Evolutionary conservation across 1,140 invertebrate species (phyloP), one percentile per base, ranked within the genome.

Genomic region (Sarcophaga bullata): DNA sequence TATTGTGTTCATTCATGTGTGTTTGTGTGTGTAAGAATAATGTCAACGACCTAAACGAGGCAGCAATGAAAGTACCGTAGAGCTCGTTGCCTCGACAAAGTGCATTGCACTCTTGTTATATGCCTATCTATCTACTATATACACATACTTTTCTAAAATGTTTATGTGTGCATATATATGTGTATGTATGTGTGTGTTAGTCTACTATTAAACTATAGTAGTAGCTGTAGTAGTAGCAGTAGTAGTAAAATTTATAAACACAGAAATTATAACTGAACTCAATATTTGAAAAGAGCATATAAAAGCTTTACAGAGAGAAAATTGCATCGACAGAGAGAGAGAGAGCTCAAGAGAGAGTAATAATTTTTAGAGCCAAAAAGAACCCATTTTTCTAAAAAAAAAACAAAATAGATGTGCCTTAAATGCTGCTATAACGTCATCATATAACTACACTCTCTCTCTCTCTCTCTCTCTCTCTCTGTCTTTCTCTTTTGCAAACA

Each of bases 21-120:
- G 54, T 25, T 19, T 68, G 62, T 8, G 17, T 62, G n/a, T 62
- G 15, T n/a, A 7, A 52, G 8, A 17, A 15, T 37, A 37, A 50
- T 62, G 80, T 80, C 80, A 80, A 52, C 80, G 80, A 80, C 80
- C 80, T 80, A 49, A 76, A 50, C 73, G 48, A 76, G 11, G 50
- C 80, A 80, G 54, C 80, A 80, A 80, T 58, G 80, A 80, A 80
- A 80, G 80, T 76, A 76, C 73, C 73, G 73, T 50, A 76, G 48
- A 76, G 48, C 73, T 48, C 73, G 73, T 46, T 48, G 48, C 73
- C 46, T 76, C 46, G 73, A 76, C 46, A 76, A 50, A 76, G 73
- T 76, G 73, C 73, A 76, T 47, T 76, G 73, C 25, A 37, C 25
- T 47, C 73, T 76, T 76, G 46, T 46, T 10, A 47, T 76, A 50